Evolutionary conservation across 2,113 vertebrate genomes (phyloP).

Genomic region (Parus major): DNA sequence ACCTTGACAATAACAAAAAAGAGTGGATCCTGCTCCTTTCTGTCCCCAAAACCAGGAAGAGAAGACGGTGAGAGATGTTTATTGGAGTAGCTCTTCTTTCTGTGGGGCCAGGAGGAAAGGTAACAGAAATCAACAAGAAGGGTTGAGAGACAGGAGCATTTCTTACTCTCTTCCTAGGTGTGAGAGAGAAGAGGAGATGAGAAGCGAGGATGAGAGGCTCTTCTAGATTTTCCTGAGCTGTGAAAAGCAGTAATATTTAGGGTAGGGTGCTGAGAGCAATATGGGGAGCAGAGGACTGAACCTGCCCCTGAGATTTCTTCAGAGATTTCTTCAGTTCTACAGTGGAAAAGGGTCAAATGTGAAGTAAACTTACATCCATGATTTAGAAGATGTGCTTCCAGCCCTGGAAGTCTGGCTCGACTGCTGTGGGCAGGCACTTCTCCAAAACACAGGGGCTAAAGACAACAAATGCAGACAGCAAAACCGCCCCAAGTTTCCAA

Average conservation of each 20-base stretch:
- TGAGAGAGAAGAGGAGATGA: background rate
- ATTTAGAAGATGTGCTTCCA: background rate
- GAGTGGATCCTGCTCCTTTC: background rate
- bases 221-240: background rate
- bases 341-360: background rate
- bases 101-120: background rate
- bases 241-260: background rate
- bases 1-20: background rate
- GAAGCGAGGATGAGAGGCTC: background rate
- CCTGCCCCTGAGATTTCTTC: background rate
- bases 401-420: background rate
- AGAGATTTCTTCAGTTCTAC: background rate
- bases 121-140: background rate
- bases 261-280: background rate
- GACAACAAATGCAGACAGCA: background rate
- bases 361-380: background rate
- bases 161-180: background rate
- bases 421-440: background rate
- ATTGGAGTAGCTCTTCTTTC: background rate
- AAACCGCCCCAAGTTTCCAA: background rate
- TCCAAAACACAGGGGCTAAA: background rate
- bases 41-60: background rate
- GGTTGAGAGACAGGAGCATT: rapidly evolving
- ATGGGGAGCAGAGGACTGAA: background rate
- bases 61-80: background rate